phyloP scores from a whole-genome alignment of 2,888 invertebrate genomes.

The Odontomyia ornata region DNA sequence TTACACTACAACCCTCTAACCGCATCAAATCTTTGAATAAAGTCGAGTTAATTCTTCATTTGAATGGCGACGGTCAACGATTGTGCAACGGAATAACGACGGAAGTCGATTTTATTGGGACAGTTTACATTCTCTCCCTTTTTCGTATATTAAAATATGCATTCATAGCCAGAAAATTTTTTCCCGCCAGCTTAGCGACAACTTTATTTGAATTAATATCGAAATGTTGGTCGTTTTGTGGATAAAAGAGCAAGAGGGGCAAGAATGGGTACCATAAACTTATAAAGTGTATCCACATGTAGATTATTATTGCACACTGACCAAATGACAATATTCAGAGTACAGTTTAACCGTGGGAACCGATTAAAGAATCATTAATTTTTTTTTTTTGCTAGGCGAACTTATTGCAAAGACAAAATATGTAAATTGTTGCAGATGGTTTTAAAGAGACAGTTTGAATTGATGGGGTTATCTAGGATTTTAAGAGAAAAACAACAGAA shows the following conservation, averaged over 20 bases:
- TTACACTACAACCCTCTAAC: too few relatives aligned
- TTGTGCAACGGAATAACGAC: not conserved
- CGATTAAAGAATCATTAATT: constrained; percentile 11
- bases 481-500: too few relatives aligned
- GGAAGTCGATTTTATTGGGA: not conserved
- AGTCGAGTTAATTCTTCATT: not conserved
- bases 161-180: too few relatives aligned
- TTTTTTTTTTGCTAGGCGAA: too few relatives aligned
- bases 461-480: too few relatives aligned
- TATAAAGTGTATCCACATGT: not conserved
- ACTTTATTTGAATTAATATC: constrained; percentile 5
- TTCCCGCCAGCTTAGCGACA: not conserved
- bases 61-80: not conserved
- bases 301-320: not conserved
- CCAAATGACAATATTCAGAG: not conserved
- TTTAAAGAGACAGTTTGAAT: too few relatives aligned
- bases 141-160: not conserved
- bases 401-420: too few relatives aligned
- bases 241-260: too few relatives aligned
- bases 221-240: not conserved
- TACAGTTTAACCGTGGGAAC: not conserved
- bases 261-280: too few relatives aligned
- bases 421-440: too few relatives aligned
- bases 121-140: not conserved
- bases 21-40: not conserved